Percentiles rank a stretch among this genome's conserved stretches.
phyloP scores from a whole-genome alignment of 2,888 invertebrate species.

The Hipparchia semele region DNA sequence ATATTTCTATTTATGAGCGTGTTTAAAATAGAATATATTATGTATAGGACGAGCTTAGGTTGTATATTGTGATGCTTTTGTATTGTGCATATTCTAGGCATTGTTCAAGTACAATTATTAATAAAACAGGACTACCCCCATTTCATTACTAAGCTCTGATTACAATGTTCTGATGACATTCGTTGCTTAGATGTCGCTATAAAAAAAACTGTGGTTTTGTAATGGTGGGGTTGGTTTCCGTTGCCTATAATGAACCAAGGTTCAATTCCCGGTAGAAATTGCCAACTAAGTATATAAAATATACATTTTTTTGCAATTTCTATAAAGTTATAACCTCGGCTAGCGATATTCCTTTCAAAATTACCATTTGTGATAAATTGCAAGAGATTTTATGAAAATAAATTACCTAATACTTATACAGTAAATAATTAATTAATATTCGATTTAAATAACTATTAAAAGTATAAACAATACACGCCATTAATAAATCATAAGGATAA shows the following conservation, averaged over 20 bases:
- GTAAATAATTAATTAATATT: slow-evolving; percentile 6
- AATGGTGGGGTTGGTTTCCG: neutral
- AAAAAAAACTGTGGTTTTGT: neutral
- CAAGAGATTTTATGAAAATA: slow-evolving; percentile 5
- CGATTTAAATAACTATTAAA: slow-evolving; percentile 11
- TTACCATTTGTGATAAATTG: slow-evolving; percentile 22
- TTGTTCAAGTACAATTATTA: slow-evolving; percentile 34
- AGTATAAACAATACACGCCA: slow-evolving; percentile 4
- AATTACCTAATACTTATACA: slow-evolving; percentile 18
- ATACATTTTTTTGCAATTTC: neutral
- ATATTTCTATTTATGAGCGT: neutral
- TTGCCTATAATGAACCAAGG: neutral
- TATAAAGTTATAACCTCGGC: neutral
- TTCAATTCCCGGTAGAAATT: slow-evolving; percentile 1
- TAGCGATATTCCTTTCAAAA: slow-evolving; percentile 10
- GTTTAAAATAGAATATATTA: slow-evolving; percentile 19
- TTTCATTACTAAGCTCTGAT: slow-evolving; percentile 3
- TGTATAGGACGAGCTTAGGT: slow-evolving; percentile 28
- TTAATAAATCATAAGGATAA: neutral
- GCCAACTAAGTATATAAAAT: neutral
- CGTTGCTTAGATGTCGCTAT: too few species aligned
- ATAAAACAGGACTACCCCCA: slow-evolving; percentile 4
- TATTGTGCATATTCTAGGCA: slow-evolving; percentile 30
- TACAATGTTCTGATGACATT: too few species aligned
- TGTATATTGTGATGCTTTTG: slow-evolving; percentile 34